Evolutionary conservation across 2,113 vertebrate species (phyloP).

Genomic region (Cromileptes altivelis): DNA sequence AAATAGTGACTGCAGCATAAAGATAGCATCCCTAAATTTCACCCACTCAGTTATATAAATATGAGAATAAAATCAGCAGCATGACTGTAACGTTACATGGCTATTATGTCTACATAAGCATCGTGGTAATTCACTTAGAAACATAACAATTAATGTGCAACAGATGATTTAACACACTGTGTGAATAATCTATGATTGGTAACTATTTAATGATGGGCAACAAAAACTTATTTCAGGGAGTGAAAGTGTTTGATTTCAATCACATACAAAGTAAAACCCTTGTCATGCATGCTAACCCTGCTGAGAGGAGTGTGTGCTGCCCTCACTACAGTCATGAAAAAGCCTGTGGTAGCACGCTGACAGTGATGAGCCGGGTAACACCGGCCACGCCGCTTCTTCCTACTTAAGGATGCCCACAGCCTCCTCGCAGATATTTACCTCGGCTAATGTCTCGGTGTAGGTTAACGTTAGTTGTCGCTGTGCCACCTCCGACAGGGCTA

Average conservation of each 20-base stretch:
- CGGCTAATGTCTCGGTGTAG: conserved; percentile 30
- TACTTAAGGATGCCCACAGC: conserved; percentile 32
- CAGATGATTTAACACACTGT: conserved; percentile 11
- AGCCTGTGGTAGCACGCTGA: conserved; percentile 15
- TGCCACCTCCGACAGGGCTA: conserved; percentile 52
- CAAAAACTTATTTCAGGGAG: not conserved
- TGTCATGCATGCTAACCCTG: conserved; percentile 18
- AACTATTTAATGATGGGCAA: not conserved
- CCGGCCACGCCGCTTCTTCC: conserved; percentile 24
- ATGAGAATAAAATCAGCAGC: not conserved
- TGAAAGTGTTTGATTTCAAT: conserved; percentile 6
- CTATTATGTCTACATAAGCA: not conserved
- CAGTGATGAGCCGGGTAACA: conserved; percentile 5
- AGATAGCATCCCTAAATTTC: not conserved
- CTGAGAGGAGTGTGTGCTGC: not conserved
- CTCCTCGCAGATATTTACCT: conserved; percentile 55
- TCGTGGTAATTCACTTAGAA: not conserved
- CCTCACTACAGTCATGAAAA: not conserved
- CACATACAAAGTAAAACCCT: not conserved
- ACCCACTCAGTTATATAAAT: not conserved
- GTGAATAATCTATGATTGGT: not conserved
- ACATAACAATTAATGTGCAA: conserved; percentile 10
- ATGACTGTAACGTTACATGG: not conserved
- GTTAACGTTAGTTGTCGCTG: conserved; percentile 66
- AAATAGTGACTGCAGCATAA: not conserved